A percentile compares a stretch with the other conserved stretches of the same genome.
Evolutionary conservation across 1,140 invertebrate genomes (phyloP).

Genomic region (Nasonia vitripennis): DNA sequence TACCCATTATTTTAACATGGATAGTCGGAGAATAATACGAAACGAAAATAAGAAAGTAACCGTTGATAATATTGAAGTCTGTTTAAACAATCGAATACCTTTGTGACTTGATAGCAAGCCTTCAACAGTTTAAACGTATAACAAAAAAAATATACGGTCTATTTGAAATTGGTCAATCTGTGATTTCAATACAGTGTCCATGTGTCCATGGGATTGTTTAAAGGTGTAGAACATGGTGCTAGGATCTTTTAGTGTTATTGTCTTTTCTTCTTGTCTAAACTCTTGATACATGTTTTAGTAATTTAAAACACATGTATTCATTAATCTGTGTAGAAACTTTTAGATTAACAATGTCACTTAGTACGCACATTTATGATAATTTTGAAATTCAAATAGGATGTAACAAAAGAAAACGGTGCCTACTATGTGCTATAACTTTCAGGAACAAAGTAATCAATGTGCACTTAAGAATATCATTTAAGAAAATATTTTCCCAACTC

Average conservation of each 20-base stretch:
- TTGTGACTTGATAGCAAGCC: constrained; percentile 61
- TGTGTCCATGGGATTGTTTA: constrained; percentile 52
- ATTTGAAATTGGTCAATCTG: constrained; percentile 63
- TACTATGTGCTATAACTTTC: constrained; percentile 1
- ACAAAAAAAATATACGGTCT: constrained; percentile 40
- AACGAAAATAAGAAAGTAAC: background rate
- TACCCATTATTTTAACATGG: background rate
- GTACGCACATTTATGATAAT: background rate
- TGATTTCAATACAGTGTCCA: constrained; percentile 55
- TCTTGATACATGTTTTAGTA: background rate
- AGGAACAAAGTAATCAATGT: background rate
- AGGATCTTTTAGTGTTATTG: constrained; percentile 50
- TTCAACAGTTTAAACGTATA: constrained; percentile 43
- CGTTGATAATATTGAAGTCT: constrained; percentile 11
- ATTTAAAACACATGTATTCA: background rate
- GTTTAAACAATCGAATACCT: constrained; percentile 49
- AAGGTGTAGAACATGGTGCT: constrained; percentile 60
- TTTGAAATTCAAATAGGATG: constrained; percentile 8
- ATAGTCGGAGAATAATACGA: background rate
- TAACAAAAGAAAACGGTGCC: constrained; percentile 7
- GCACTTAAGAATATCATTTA: constrained; percentile 1
- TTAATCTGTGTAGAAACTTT: background rate
- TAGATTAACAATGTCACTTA: background rate
- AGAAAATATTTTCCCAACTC: background rate
- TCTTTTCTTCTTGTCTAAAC: background rate